Base-by-base conservation (phyloP, 2,113 vertebrate genomes). In the Eupsittula cactorum region DNA sequence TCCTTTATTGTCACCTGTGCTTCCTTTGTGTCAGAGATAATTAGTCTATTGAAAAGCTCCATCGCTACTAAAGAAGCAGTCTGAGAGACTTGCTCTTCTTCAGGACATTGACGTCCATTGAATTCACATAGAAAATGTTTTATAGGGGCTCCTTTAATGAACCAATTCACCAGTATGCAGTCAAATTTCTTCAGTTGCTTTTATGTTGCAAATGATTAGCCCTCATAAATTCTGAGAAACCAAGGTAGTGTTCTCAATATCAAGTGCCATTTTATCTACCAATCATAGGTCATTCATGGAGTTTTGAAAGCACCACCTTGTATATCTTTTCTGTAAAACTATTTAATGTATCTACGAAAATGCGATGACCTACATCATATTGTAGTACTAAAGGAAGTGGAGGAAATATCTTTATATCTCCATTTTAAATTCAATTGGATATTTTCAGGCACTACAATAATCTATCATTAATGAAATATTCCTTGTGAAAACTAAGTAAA, bases 281-380 rank as follows among this genome's bases (percentile, higher is more conserved):
- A 49, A 5, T 37, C 17, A 20, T 11, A 71, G 5, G 4, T 35
- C 16, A n/a, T 68, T 63, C 4, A 12, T 37, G 37, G 27, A 64
- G 18, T 75, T 82, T n/a, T 80, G 28, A 65, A 70, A 92, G 44
- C 20, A 59, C 8, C 16, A n/a, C 3, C 3, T 20, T 29, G n/a
- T 21, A 6, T 19, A 24, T 49, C 7, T 77, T 67, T 82, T 78
- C 7, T 25, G 4, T 0, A 0, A 57, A 17, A 41, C 13, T 91
- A 11, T 41, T 75, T 74, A 67, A 55, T 2, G 50, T 18, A 35
- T 8, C 10, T 76, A 64, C 46, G 33, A 71, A 75, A 86, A 63
- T 55, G 13, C 23, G 24, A 42, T 41, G 33, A 46, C 9, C 14
- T 65, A 18, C 13, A 53, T 41, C 10, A 31, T 33, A 23, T 9